These are phyloP conservation scores for Heterodera filipjevi DNA, from an alignment of 2,888 invertebrate species.

Conservation along the genomic window DNA sequence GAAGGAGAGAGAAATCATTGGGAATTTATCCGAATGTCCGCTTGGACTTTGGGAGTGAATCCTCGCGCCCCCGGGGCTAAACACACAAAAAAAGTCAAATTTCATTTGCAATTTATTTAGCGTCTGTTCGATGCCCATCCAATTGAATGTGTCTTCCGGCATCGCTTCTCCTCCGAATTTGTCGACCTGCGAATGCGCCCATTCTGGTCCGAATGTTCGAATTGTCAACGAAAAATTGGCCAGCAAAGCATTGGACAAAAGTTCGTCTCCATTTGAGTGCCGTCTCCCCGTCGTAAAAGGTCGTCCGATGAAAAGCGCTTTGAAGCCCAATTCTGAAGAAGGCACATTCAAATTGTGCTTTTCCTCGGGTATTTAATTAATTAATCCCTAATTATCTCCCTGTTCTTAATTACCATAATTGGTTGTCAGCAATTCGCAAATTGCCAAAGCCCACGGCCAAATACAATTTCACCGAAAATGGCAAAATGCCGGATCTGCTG, in stretches of 20 bases:
- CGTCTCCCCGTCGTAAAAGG: slow-evolving; percentile 12
- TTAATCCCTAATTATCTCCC: too few relatives aligned
- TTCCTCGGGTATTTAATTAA: not conserved
- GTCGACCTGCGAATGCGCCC: slow-evolving; percentile 35
- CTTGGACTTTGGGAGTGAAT: too few relatives aligned
- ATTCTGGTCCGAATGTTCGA: slow-evolving; percentile 35
- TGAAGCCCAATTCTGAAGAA: not conserved
- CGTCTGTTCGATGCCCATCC: slow-evolving; percentile 27
- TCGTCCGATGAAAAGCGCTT: slow-evolving; percentile 1
- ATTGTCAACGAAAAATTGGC: slow-evolving; percentile 2
- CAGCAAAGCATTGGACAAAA: not conserved
- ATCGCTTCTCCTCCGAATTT: too few relatives aligned
- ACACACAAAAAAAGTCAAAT: too few relatives aligned
- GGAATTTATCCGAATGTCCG: too few relatives aligned
- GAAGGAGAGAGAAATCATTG: too few relatives aligned
- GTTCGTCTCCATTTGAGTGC: not conserved
- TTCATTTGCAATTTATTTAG: slow-evolving; percentile 13
- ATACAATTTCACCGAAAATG: slow-evolving; percentile 42
- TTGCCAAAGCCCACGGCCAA: slow-evolving; percentile 54
- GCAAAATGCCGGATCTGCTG: slow-evolving; percentile 42
- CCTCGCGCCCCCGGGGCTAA: too few relatives aligned
- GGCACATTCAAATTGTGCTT: not conserved
- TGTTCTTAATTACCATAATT: not conserved
- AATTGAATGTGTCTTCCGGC: not conserved
- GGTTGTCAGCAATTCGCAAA: slow-evolving; percentile 56